Base-by-base conservation (phyloP, 2,888 invertebrate species). In the Tolmerus cingulatus region DNA sequence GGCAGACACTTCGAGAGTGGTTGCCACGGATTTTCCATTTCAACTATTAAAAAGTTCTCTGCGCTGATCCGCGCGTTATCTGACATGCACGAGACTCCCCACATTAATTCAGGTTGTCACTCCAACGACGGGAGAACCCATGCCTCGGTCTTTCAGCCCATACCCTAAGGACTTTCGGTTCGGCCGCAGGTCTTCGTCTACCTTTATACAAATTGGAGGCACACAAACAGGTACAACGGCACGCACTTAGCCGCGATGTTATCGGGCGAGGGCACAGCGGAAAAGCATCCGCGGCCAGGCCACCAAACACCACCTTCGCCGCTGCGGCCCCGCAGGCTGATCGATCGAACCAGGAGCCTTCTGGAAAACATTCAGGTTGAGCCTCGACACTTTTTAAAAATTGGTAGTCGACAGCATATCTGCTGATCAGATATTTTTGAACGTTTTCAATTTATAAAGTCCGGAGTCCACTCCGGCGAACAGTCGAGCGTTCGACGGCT, bases 401-500 rank as follows among this genome's bases (percentile, higher is more conserved):
- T 88, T 89, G 88, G 88, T 89, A 88, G 88, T 89, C 88, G 34
- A 76, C 86, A 55, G 81, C 81, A 51, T 88, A 88, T 88, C 88
- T 88, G 14, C 46, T 84, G 78, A 89, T 89, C 88, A 88, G 88
- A 87, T 88, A 87, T 87, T 87, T 88, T 84, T 87, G 87, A 87
- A 88, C 87, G 88, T 88, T 87, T 89, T 87, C 88, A 87, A 89
- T 88, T 89, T 89, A 89, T 89, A 87, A 88, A 57, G 76, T 76
- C 87, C 78, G 43, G 78, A 86, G 78, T n/a, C 77, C 66, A 57
- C 8, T 77, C 34, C 57, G 30, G 79, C 74, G 76, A 86, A 82
- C 76, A 57, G 79, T 76, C 57, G 74, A 87, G 82, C 88, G 88
- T 88, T 87, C 86, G 66, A 81, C 76, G 86, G 85, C 76, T 88